Base-by-base conservation (phyloP, 2,113 vertebrate genomes). In the Falcunculus frontatus region DNA sequence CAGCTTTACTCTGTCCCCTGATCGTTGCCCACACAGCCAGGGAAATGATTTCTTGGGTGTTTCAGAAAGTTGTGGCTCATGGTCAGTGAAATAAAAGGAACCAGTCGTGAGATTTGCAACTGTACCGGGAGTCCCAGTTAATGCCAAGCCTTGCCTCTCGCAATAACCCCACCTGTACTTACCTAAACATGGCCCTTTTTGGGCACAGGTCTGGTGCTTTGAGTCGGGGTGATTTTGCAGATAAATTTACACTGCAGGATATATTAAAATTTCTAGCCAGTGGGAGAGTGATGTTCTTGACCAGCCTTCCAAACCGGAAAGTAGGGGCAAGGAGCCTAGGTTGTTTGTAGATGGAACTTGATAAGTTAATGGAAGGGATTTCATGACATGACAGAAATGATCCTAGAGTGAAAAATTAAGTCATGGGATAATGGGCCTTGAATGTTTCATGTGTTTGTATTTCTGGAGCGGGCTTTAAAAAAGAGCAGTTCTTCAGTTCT, bases 361-460 rank as follows among this genome's bases (percentile, higher is more conserved):
- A 96, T 97, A 97, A 97, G 87, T 68, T 96, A 94, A 96, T 95
- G 92, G 70, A 94, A 91, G 41, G 70, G 92, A 93, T 96, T 95
- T 94, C 68, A 75, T 95, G 87, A 94, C 49, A 68, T 49, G 84
- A 87, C 92, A 95, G 78, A 80, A 96, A 89, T 79, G 65, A 95
- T 79, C 90, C 44, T 27, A 35, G 65, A 91, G 69, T 91, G 65
- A 96, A 94, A 96, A 94, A 93, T 87, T 67, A 84, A 93, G 17
- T 55, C 57, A 35, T 91, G 56, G 65, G 60, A 81, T 93, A 95
- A 95, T 78, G 82, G 60, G 56, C 52, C 62, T 67, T 85, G 65
- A 94, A 75, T 89, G 53, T 85, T 93, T 70, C 35, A 26, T 64
- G 84, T 94, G 33, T 70, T 84, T 44, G 21, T 17, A 35, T 64